phyloP scores from a whole-genome alignment of 2,888 invertebrate genomes.

The Sepioteuthis lessoniana region DNA sequence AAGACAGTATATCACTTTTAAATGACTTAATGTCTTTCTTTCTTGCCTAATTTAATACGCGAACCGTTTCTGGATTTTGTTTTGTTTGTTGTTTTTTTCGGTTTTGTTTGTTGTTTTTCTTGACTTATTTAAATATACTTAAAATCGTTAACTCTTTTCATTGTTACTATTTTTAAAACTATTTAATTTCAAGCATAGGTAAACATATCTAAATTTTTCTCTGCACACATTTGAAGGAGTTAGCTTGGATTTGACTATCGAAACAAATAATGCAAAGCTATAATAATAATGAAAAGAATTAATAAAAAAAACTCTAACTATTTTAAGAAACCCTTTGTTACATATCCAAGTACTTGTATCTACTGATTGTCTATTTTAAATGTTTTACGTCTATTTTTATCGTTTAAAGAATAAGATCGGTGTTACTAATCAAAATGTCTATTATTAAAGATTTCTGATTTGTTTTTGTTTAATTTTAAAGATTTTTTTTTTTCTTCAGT shows the following conservation, averaged over 20 bases:
- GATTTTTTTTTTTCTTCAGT: neutral
- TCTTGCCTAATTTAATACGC: neutral
- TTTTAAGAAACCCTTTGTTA: conserved; percentile 33
- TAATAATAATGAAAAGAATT: neutral
- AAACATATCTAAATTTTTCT: too few species aligned
- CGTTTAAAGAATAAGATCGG: neutral
- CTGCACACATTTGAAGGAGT: too few species aligned
- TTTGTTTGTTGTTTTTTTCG: neutral
- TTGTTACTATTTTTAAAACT: neutral
- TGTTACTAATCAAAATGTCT: neutral
- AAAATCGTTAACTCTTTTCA: neutral
- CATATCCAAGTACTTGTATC: neutral
- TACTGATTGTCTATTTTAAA: neutral
- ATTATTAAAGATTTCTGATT: neutral
- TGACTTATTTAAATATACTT: neutral
- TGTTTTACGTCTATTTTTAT: neutral
- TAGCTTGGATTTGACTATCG: neutral
- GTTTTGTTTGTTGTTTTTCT: neutral
- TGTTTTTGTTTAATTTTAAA: neutral
- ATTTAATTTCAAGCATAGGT: neutral
- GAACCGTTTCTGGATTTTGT: neutral
- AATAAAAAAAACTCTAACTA: neutral
- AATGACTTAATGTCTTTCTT: neutral
- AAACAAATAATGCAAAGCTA: neutral
- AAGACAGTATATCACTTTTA: neutral